A percentile compares a stretch with the other conserved stretches of the same genome.
Evolutionary conservation across 2,888 invertebrate species (phyloP).

Genomic region (Eucera pruinosa): DNA sequence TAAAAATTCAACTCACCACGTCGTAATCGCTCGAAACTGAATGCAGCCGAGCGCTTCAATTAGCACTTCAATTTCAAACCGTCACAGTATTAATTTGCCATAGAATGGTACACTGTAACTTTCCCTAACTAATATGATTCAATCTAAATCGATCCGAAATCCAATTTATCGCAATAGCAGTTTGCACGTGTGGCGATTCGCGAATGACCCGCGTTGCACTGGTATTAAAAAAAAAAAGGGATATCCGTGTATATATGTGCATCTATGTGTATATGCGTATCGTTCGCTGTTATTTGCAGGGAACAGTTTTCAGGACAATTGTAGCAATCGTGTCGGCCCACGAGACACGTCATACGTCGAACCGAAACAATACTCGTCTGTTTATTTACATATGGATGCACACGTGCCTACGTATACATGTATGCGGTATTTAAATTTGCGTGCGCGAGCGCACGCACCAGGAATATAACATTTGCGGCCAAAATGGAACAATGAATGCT

Average conservation of each 20-base stretch:
- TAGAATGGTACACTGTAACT: constrained; percentile 30
- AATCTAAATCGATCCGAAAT: constrained; percentile 36
- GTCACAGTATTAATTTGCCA: constrained; percentile 28
- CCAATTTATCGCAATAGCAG: constrained; percentile 30
- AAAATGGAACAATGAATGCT: constrained; percentile 30
- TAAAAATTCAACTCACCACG: too few relatives aligned
- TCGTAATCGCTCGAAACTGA: not conserved
- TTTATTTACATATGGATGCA: constrained; percentile 44
- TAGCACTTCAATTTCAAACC: constrained; percentile 27
- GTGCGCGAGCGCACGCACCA: not conserved
- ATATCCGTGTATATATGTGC: not conserved
- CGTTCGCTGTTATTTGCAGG: constrained; percentile 33
- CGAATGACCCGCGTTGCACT: constrained; percentile 20
- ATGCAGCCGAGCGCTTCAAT: not conserved
- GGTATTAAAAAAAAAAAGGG: constrained; percentile 7
- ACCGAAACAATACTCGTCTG: constrained; percentile 22
- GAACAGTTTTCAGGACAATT: constrained; percentile 42
- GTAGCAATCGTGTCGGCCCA: constrained; percentile 32
- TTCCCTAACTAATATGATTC: constrained; percentile 28
- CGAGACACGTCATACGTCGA: constrained; percentile 36
- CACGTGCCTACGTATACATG: not conserved
- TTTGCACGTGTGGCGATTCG: constrained; percentile 15
- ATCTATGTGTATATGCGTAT: not conserved
- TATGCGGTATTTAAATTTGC: constrained; percentile 43
- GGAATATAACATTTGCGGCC: constrained; percentile 35